Conservation (phyloP, 2,888 invertebrate species). For the Drosophila robusta region DNA sequence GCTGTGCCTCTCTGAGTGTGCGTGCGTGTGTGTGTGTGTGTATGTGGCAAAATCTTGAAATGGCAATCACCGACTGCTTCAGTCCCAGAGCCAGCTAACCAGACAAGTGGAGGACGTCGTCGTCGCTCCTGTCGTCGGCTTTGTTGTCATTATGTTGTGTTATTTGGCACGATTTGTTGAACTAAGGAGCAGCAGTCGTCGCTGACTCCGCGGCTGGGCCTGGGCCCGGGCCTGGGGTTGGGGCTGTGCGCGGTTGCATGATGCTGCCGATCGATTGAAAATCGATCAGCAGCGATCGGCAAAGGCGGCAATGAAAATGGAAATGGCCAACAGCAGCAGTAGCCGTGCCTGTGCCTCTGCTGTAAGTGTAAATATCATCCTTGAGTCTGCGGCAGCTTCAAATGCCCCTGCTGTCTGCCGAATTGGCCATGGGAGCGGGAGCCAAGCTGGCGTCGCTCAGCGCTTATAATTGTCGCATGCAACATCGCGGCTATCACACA, state of each 20-base stretch:
- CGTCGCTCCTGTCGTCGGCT: constrained; percentile 74
- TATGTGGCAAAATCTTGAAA: constrained; percentile 76
- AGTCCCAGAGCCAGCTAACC: constrained; percentile 28
- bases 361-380: constrained; percentile 55
- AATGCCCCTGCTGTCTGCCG: constrained; percentile 42
- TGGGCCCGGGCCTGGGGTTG: not conserved
- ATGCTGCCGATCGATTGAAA: constrained; percentile 82
- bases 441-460: constrained; percentile 74
- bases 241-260: constrained; percentile 81
- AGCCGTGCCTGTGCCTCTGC: constrained; percentile 18
- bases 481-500: constrained; percentile 74
- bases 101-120: constrained; percentile 71
- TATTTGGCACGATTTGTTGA: constrained; percentile 83
- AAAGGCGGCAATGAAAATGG: constrained; percentile 32
- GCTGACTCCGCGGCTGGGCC: not conserved
- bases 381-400: constrained; percentile 59
- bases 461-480: constrained; percentile 80
- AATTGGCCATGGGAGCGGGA: constrained; percentile 70
- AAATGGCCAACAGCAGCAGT: constrained; percentile 27
- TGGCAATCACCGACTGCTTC: constrained; percentile 76
- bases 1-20: constrained; percentile 7
- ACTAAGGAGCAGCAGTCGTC: constrained; percentile 55
- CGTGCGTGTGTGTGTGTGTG: constrained; percentile 31
- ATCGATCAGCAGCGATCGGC: constrained; percentile 77
- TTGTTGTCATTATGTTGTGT: constrained; percentile 81